Percentiles rank a stretch among this genome's conserved stretches.
phyloP scores from a whole-genome alignment of 1,140 invertebrate genomes.

The Drosophila arizonae region DNA sequence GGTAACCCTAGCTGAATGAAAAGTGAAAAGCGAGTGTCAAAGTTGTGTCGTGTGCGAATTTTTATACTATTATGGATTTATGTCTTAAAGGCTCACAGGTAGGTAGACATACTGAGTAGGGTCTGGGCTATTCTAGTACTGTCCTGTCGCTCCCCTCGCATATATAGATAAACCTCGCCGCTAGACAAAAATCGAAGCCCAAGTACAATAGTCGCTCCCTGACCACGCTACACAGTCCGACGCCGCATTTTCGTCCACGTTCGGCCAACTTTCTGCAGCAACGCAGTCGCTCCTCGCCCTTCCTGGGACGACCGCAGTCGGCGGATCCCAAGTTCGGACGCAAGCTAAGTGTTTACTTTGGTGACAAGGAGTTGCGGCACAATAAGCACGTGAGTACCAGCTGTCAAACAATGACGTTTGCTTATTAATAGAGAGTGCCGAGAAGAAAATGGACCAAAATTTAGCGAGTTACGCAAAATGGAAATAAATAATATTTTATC shows the following conservation, averaged over 20 bases:
- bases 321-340: conserved; percentile 75
- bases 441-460: no score
- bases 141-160: no score
- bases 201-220: conserved; percentile 65
- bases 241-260: conserved; percentile 64
- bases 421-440: no score
- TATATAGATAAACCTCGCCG: conserved; percentile 73
- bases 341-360: conserved; percentile 49
- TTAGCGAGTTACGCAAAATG: no score
- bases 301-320: conserved; percentile 73
- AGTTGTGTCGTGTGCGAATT: conserved; percentile 26
- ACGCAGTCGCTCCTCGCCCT: conserved; percentile 70
- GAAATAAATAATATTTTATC: no score
- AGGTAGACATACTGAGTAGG: conserved; percentile 4
- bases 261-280: conserved; percentile 76
- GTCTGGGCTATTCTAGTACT: no score
- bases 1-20: conserved; percentile 45
- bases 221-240: conserved; percentile 57
- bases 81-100: conserved; percentile 76
- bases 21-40: conserved; percentile 20
- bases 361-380: conserved; percentile 54
- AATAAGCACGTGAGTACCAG: conserved; percentile 47
- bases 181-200: conserved; percentile 75
- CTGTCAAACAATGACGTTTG: neutral
- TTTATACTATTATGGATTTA: conserved; percentile 78